phyloP scores from a whole-genome alignment of 2,888 invertebrate genomes.

The Perizoma flavofasciatum region DNA sequence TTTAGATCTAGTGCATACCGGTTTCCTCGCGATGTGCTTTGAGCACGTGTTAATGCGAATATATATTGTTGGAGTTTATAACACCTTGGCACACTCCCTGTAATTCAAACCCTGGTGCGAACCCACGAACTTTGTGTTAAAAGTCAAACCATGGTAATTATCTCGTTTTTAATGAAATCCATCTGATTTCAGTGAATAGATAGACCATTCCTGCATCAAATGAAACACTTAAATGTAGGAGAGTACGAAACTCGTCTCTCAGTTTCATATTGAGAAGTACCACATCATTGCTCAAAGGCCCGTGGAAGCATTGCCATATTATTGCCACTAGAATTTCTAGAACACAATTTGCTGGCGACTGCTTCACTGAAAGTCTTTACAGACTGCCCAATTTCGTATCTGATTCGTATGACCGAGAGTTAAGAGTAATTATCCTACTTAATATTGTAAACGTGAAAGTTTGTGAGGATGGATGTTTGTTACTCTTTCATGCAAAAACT shows the following conservation, averaged over 20 bases:
- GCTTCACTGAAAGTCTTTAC: constrained; percentile 5
- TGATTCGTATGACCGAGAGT: not conserved
- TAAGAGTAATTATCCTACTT: not conserved
- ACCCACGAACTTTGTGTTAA: too few relatives aligned
- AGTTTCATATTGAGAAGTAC: constrained; percentile 21
- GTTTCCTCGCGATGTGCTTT: too few relatives aligned
- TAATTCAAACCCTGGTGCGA: too few relatives aligned
- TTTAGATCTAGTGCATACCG: too few relatives aligned
- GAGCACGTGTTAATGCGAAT: too few relatives aligned
- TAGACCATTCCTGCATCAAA: not conserved
- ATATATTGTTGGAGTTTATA: too few relatives aligned
- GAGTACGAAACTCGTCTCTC: constrained; percentile 7
- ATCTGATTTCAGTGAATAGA: not conserved
- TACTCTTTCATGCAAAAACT: too few relatives aligned
- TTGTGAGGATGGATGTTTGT: too few relatives aligned
- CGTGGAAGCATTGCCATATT: constrained; percentile 32
- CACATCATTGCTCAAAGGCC: constrained; percentile 23
- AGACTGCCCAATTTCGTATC: constrained; percentile 3
- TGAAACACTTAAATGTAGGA: constrained; percentile 1
- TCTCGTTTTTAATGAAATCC: not conserved
- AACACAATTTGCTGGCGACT: constrained; percentile 7
- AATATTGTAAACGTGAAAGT: too few relatives aligned
- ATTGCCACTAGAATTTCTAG: constrained; percentile 47
- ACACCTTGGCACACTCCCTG: too few relatives aligned
- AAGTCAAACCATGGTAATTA: too few relatives aligned